phyloP scores from a whole-genome alignment of 2,888 invertebrate genomes.

The Cryptocephalus primarius region DNA sequence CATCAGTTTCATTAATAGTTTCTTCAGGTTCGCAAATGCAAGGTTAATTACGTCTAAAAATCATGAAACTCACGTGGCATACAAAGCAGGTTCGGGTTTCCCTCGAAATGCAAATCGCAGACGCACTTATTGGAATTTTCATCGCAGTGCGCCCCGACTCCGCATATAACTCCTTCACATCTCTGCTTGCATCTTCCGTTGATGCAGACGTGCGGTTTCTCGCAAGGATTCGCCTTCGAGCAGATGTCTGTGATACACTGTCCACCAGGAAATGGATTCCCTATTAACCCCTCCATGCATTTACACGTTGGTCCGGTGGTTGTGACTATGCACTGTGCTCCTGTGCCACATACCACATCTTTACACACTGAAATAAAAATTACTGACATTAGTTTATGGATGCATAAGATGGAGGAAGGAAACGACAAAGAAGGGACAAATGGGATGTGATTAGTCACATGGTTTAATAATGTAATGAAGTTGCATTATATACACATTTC shows the following conservation, averaged over 20 bases:
- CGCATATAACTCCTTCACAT: constrained; percentile 79
- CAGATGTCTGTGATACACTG: constrained; percentile 73
- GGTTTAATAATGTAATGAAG: neutral
- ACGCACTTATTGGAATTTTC: constrained; percentile 70
- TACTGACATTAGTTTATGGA: no score
- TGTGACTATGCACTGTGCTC: constrained; percentile 78
- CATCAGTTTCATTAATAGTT: no score
- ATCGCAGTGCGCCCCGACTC: constrained; percentile 80
- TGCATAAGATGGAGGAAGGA: neutral
- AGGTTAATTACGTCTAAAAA: no score
- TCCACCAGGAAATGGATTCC: constrained; percentile 89
- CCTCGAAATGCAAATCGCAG: constrained; percentile 78
- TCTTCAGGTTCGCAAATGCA: no score
- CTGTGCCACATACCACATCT: constrained; percentile 64
- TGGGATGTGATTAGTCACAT: neutral
- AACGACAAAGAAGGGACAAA: neutral
- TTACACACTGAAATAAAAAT: constrained; percentile 53
- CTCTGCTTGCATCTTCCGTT: constrained; percentile 81
- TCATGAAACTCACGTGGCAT: constrained; percentile 70
- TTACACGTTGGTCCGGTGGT: constrained; percentile 78
- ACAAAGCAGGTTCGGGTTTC: constrained; percentile 80
- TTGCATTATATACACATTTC: no score
- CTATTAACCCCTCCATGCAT: constrained; percentile 75
- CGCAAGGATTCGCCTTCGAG: constrained; percentile 64
- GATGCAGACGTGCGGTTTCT: constrained; percentile 70